Evolutionary conservation across 1,140 invertebrate species (phyloP), one percentile per base, ranked within the genome.

Genomic region (Drosophila fuyamai): DNA sequence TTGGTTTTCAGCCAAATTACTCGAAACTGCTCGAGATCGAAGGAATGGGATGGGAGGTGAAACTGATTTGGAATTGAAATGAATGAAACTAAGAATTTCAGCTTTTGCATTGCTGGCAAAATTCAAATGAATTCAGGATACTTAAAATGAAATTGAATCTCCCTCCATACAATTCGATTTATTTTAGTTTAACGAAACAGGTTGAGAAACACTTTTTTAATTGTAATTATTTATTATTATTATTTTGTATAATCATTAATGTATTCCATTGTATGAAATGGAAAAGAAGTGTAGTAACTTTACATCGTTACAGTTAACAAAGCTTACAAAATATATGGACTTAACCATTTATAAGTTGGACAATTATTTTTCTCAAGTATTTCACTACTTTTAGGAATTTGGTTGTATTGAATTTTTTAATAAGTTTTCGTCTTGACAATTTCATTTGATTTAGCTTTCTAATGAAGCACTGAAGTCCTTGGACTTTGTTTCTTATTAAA

Each of bases 1-100:
- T 84, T 89, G 84, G 85, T 81, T 75, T 54, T 53, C 44, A 76
- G 80, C 80, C 84, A 89, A 89, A 84, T 81, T 81, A 89, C 75
- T 72, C 57, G 66, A 73, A 76, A 57, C 53, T 56, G 59, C 58
- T 57, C 14, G 40, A 18, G 44, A 44, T 50, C 38, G 12, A 36
- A 47, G 8, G 29, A 41, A 27, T 14, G 35, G 14, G n/a, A 7
- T n/a, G 41, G 35, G 4, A 16, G 59, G 38, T 32, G 44, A 53
- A 70, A 67, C 76, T 77, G 75, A 88, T 72, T 85, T 75, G 50
- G 62, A 86, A 86, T 86, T 79, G 67, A 88, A 86, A 79, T 79
- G 76, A 86, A 79, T 62, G 68, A 78, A 76, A 72, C 65, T 65
- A 47, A 51, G 51, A 66, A 67, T 66, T 62, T 81, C 48, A 68